Evolutionary conservation across 2,113 vertebrate genomes (phyloP).

Genomic region (Brevimyrus niger): DNA sequence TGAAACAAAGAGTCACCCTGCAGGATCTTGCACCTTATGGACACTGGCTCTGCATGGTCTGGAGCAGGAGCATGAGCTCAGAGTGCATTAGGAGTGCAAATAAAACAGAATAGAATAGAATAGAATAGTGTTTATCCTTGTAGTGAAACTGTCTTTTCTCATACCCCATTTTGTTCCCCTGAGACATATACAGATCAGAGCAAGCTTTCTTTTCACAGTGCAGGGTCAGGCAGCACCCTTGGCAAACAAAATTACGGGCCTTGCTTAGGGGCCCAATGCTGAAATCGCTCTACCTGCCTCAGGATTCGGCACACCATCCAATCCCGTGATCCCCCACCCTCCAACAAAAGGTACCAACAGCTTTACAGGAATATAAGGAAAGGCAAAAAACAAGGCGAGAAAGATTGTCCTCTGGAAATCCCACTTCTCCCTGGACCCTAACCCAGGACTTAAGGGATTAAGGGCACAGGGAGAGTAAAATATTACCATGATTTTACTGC

Average conservation of each 20-base stretch:
- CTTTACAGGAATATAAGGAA: too few relatives aligned
- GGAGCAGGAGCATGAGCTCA: neutral
- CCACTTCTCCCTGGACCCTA: too few relatives aligned
- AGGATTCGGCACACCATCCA: too few relatives aligned
- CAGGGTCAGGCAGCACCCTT: neutral
- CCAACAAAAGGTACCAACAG: too few relatives aligned
- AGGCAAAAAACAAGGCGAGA: too few relatives aligned
- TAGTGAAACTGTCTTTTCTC: neutral
- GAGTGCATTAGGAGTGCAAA: neutral
- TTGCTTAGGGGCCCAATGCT: neutral
- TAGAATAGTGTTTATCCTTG: neutral
- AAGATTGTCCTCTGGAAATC: too few relatives aligned
- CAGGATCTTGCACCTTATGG: neutral
- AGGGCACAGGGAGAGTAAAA: constrained; percentile 46
- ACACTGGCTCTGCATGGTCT: neutral
- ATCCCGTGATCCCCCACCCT: too few relatives aligned
- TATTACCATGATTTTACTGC: constrained; percentile 42
- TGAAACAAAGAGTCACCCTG: neutral
- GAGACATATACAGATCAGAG: neutral
- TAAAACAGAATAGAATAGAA: neutral
- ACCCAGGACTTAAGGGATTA: constrained; percentile 28
- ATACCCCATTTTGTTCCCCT: neutral
- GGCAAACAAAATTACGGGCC: neutral
- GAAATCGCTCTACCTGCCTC: neutral
- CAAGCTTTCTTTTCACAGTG: neutral